These are phyloP conservation scores for Natator depressus DNA, from an alignment of 2,113 vertebrate species.

Conservation along the genomic window DNA sequence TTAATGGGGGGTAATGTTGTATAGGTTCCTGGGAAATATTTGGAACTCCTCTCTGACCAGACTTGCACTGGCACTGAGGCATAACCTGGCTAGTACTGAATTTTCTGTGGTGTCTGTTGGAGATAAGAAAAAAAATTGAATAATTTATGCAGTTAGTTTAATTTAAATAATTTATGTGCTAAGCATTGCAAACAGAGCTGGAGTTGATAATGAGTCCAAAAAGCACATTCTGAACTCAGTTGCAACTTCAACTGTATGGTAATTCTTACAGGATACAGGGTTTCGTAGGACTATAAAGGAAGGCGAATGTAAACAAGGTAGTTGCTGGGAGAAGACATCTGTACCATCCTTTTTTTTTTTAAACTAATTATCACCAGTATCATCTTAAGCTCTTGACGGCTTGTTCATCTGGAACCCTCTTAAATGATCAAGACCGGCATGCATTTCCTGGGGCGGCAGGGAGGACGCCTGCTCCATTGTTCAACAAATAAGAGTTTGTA, in stretches of 20 bases:
- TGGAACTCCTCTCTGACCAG: slow-evolving; percentile 20
- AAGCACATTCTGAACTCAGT: slow-evolving; percentile 67
- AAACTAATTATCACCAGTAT: not conserved
- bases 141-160: slow-evolving; percentile 76
- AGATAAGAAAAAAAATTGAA: slow-evolving; percentile 62
- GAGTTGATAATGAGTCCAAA: slow-evolving; percentile 67
- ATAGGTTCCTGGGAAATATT: not conserved
- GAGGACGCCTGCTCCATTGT: slow-evolving; percentile 18
- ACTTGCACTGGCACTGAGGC: slow-evolving; percentile 42
- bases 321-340: slow-evolving; percentile 27
- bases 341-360: not conserved
- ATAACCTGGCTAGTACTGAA: slow-evolving; percentile 59
- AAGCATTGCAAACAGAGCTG: slow-evolving; percentile 75
- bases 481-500: slow-evolving; percentile 65
- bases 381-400: not conserved
- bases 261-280: slow-evolving; percentile 60
- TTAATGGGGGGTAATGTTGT: not conserved
- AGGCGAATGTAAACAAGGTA: slow-evolving; percentile 39
- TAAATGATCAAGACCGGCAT: slow-evolving; percentile 14
- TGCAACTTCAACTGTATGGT: slow-evolving; percentile 57
- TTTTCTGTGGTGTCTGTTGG: slow-evolving; percentile 63
- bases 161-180: slow-evolving; percentile 77
- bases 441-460: fast-evolving
- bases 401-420: slow-evolving; percentile 11
- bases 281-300: slow-evolving; percentile 33